Conservation (phyloP, 1,140 invertebrate species). For the Drosophila kurseongensis region DNA sequence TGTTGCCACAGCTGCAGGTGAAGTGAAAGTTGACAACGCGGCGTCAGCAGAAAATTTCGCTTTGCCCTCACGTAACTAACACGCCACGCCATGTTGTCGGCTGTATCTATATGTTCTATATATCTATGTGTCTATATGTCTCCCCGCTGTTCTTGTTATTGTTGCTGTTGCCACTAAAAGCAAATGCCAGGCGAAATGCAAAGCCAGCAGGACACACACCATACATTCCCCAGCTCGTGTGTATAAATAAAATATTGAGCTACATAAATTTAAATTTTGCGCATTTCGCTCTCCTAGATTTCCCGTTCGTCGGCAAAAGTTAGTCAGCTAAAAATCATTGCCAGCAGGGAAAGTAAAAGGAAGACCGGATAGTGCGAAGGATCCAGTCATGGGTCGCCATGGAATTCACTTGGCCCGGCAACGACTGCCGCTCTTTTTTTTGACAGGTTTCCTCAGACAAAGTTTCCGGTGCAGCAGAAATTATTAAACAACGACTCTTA, state of each 20-base stretch:
- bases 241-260: slow-evolving; percentile 79
- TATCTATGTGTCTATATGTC: slow-evolving; percentile 6
- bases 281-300: slow-evolving; percentile 23
- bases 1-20: slow-evolving; percentile 73
- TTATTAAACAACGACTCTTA: not conserved
- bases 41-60: slow-evolving; percentile 73
- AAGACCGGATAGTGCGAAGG: slow-evolving; percentile 4
- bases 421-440: slow-evolving; percentile 40
- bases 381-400: slow-evolving; percentile 2
- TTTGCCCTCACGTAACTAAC: slow-evolving; percentile 71
- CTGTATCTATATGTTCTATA: slow-evolving; percentile 10
- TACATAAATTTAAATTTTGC: slow-evolving; percentile 76
- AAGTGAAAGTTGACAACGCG: slow-evolving; percentile 79
- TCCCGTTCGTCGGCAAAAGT: slow-evolving; percentile 48
- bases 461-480: slow-evolving; percentile 33
- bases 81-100: slow-evolving; percentile 35
- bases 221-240: slow-evolving; percentile 31
- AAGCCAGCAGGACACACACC: slow-evolving; percentile 51
- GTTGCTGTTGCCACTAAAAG: slow-evolving; percentile 58
- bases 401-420: slow-evolving; percentile 22
- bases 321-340: slow-evolving; percentile 71
- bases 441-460: slow-evolving; percentile 43
- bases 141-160: slow-evolving; percentile 1
- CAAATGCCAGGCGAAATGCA: slow-evolving; percentile 63
- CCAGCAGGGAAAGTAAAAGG: slow-evolving; percentile 27